These are phyloP conservation scores for Beroe ovata DNA, from an alignment of 37 sponge, comb jelly and placozoan genomes.

Conservation along the genomic window DNA sequence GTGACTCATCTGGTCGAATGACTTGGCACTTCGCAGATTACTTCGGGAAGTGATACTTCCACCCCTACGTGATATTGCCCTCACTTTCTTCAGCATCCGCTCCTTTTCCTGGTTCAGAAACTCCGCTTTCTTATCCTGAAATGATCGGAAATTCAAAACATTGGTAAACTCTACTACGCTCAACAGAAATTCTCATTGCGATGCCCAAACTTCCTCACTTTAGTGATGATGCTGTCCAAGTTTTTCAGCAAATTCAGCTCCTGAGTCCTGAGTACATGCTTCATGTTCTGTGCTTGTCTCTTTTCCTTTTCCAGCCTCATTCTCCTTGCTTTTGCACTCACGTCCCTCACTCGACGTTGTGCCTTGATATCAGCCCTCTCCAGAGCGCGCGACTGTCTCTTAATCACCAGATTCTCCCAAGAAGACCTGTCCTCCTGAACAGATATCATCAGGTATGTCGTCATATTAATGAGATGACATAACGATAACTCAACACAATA, in stretches of 20 bases:
- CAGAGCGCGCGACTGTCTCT: constrained; percentile 60
- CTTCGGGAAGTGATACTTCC: background rate
- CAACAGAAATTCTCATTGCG: too few species aligned
- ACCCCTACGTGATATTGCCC: background rate
- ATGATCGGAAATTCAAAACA: background rate
- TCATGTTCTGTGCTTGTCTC: constrained; percentile 34
- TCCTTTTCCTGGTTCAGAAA: constrained; percentile 21
- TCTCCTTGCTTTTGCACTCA: constrained; percentile 20
- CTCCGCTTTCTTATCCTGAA: constrained; percentile 63
- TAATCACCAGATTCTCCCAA: constrained; percentile 44
- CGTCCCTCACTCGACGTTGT: background rate
- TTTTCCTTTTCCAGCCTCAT: constrained; percentile 49
- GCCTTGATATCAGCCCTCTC: constrained; percentile 50
- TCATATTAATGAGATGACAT: too few species aligned
- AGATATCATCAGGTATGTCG: too few species aligned
- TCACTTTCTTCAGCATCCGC: constrained; percentile 16
- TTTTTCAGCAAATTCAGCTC: constrained; percentile 1
- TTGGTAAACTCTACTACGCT: too few species aligned
- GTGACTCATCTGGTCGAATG: constrained; percentile 36
- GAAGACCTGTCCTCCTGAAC: constrained; percentile 13
- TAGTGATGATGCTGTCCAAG: constrained; percentile 48
- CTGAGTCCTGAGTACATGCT: background rate
- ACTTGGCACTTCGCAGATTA: background rate
- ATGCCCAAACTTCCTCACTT: too few species aligned
- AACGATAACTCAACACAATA: too few species aligned